These are phyloP conservation scores for Tachystola acroxantha DNA, from an alignment of 2,888 invertebrate species.

Conservation along the genomic window DNA sequence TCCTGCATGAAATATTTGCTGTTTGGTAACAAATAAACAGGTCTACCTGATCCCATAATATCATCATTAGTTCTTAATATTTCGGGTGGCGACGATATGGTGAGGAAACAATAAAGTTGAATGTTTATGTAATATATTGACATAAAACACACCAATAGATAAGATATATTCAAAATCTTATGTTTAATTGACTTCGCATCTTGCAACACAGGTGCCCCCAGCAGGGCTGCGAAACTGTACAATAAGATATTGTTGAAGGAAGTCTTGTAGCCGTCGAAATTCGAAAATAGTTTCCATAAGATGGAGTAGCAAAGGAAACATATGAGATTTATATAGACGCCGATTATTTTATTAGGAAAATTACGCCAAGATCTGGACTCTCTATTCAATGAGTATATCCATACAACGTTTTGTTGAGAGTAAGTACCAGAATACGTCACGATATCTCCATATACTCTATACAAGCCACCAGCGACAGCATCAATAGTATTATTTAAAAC, in stretches of 20 bases:
- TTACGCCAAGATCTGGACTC: constrained; percentile 41
- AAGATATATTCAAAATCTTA: constrained; percentile 42
- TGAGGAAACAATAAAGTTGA: constrained; percentile 52
- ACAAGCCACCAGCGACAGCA: constrained; percentile 50
- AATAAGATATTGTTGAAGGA: constrained; percentile 34
- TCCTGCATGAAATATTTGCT: constrained; percentile 43
- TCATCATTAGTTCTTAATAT: constrained; percentile 39
- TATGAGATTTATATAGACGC: constrained; percentile 45
- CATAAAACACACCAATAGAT: constrained; percentile 44
- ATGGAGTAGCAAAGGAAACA: constrained; percentile 43
- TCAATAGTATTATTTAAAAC: constrained; percentile 50
- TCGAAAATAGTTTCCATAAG: constrained; percentile 37
- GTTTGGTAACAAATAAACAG: constrained; percentile 27
- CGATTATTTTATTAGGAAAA: constrained; percentile 36
- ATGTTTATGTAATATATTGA: constrained; percentile 45
- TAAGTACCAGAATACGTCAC: constrained; percentile 58
- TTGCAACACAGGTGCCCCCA: constrained; percentile 40
- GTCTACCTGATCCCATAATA: constrained; percentile 38
- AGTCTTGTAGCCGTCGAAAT: constrained; percentile 30
- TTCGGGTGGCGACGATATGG: constrained; percentile 46
- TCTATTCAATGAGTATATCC: constrained; percentile 48
- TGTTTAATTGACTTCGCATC: constrained; percentile 43
- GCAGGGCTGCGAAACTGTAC: constrained; percentile 45
- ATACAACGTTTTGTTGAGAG: constrained; percentile 37
- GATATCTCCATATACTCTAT: constrained; percentile 42